These are phyloP conservation scores for Guaruba guarouba DNA, from an alignment of 2,113 vertebrate genomes.

Conservation along the genomic window DNA sequence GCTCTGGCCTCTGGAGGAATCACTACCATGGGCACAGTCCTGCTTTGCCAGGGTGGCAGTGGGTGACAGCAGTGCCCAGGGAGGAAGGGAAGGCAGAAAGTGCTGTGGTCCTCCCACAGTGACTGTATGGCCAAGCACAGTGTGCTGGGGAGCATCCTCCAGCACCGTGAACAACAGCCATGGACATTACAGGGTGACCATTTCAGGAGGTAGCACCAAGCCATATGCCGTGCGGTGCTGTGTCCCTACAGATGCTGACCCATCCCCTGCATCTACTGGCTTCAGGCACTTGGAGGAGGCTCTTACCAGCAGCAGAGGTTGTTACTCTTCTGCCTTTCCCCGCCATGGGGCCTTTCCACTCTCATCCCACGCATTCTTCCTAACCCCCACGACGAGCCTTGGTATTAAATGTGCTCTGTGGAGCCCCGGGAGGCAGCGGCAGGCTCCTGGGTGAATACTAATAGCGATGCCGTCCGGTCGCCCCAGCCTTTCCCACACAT, in stretches of 20 bases:
- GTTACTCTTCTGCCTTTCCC: neutral
- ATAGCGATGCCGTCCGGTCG: conserved; percentile 43
- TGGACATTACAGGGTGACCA: rapidly evolving
- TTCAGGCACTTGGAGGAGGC: neutral
- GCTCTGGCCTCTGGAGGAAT: neutral
- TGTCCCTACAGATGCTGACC: neutral
- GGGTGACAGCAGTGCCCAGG: neutral
- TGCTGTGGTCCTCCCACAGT: neutral
- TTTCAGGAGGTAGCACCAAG: neutral
- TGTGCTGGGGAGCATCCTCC: neutral
- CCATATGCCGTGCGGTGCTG: rapidly evolving
- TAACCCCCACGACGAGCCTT: neutral
- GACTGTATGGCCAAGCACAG: neutral
- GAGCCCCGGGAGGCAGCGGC: conserved; percentile 34
- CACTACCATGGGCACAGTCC: rapidly evolving
- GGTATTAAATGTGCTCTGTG: conserved; percentile 26
- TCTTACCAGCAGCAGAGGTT: neutral
- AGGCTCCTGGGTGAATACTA: conserved; percentile 66
- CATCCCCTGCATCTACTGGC: rapidly evolving
- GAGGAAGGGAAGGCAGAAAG: neutral
- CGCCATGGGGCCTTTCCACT: neutral
- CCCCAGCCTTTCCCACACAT: conserved; percentile 72
- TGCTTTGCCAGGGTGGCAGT: neutral
- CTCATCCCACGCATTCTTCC: conserved; percentile 2
- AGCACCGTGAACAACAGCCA: rapidly evolving